A percentile compares a stretch with the other conserved stretches of the same genome.
These are phyloP conservation scores for Ichneumoninae sp. DNA, from an alignment of 2,888 invertebrate species.

Conservation along the genomic window DNA sequence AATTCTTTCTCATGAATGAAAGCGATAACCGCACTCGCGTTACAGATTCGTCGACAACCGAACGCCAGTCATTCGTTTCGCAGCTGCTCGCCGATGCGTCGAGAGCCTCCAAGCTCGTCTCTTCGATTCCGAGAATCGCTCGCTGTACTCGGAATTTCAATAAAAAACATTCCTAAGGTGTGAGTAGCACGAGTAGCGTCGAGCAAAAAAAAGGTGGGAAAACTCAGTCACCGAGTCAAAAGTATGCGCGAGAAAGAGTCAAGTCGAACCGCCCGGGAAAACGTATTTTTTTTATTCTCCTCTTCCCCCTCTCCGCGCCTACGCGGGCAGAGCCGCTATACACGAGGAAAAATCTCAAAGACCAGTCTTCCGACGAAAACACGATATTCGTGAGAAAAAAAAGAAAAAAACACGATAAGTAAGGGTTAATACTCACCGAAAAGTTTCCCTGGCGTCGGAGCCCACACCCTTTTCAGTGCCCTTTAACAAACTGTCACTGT, in stretches of 20 bases:
- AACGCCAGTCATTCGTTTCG: background rate
- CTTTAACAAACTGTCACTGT: slow-evolving; percentile 73
- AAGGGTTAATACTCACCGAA: slow-evolving; percentile 73
- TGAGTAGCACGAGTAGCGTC: background rate
- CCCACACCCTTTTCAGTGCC: slow-evolving; percentile 76
- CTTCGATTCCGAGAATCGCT: background rate
- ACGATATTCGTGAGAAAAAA: background rate
- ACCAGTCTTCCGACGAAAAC: background rate
- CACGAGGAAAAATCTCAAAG: background rate
- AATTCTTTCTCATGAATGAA: slow-evolving; percentile 48
- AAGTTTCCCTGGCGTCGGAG: slow-evolving; percentile 75
- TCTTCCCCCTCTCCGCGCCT: background rate
- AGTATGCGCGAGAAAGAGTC: slow-evolving; percentile 44
- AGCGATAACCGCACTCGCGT: background rate
- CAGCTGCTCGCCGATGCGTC: background rate
- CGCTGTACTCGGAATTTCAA: slow-evolving; percentile 3
- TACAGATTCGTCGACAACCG: background rate
- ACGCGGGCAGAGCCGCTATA: background rate
- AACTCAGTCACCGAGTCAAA: slow-evolving; percentile 6
- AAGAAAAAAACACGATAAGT: slow-evolving; percentile 4
- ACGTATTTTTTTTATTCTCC: slow-evolving; percentile 19
- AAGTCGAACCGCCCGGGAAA: slow-evolving; percentile 55
- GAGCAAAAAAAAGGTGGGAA: slow-evolving; percentile 35
- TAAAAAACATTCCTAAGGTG: slow-evolving; percentile 11
- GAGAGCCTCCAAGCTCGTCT: background rate